These are phyloP conservation scores for Mustelus asterias DNA, from an alignment of 2,113 vertebrate species.

Conservation along the genomic window DNA sequence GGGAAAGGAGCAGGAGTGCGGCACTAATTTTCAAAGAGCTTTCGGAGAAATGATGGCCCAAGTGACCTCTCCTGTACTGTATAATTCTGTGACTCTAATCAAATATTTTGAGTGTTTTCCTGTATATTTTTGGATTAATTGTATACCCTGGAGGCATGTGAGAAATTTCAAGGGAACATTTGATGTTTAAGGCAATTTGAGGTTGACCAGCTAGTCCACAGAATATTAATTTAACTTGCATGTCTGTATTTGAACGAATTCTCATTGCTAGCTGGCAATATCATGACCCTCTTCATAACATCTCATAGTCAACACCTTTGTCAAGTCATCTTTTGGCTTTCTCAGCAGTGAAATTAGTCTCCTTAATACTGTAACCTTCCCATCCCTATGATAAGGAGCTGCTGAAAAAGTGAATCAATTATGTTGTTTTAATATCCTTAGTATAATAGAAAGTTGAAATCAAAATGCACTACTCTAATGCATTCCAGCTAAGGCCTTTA, in stretches of 20 bases:
- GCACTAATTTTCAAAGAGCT: neutral
- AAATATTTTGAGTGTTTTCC: neutral
- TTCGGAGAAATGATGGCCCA: neutral
- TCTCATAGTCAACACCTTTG: neutral
- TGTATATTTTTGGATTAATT: neutral
- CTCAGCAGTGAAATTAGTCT: neutral
- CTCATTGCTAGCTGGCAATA: neutral
- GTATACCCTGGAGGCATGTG: neutral
- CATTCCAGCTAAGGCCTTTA: neutral
- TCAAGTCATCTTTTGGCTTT: neutral
- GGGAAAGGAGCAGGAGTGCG: neutral
- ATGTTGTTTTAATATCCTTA: neutral
- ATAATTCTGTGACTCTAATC: neutral
- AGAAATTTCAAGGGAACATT: neutral
- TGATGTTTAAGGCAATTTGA: neutral
- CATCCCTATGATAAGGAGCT: too few species aligned
- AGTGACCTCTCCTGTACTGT: neutral
- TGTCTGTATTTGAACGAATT: neutral
- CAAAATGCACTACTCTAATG: neutral
- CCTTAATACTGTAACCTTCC: neutral
- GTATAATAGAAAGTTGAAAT: neutral
- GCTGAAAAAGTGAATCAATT: neutral
- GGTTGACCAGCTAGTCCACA: neutral
- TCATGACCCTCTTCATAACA: neutral
- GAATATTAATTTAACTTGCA: neutral